Base-by-base conservation (phyloP, 2,113 vertebrate species). In the Hymenochirus boettgeri region DNA sequence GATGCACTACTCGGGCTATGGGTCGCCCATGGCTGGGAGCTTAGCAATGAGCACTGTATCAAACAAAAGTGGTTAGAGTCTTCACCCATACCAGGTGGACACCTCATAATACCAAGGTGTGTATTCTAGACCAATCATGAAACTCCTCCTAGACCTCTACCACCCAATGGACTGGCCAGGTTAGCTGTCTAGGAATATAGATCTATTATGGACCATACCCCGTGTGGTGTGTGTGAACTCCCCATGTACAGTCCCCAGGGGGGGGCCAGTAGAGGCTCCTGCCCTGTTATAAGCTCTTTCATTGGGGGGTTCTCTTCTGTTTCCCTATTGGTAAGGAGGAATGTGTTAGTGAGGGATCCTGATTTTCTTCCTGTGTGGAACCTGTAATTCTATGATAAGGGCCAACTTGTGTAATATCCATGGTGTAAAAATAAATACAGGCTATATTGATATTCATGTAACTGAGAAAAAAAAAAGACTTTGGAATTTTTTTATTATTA, bases 51-150 rank as follows among this genome's bases (percentile, higher is more conserved):
- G 92, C 52, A 82, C 95, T 3, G 90, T 96, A 85, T 91, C 91
- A 77, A 95, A 94, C 79, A 99, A 99, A 91, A 76, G 84, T 22
- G 86, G 88, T 86, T 99, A 79, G 96, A 99, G 71, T 79, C 94
- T 60, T 90, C 94, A 21, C 82, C 93, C 65, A 86, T 98, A 81
- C 84, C 90, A 1, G 78, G 80, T 65, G 95, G n/a, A 99, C 82
- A 85, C 95, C 61, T 85, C 88, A 74, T 92, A 95, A 67, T 99
- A 98, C 78, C 95, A 98, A 83, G 95, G 96, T 65, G 92, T 97
- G 72, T 99, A 99, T 82, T 93, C 96, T 50, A 83, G 96, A 77
- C 95, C 96, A 31, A 97, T 99, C 80, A 97, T 99, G 96, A 99
- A 99, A 98, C 90, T 98, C 96, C 4, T 94, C 96, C 71, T 99